Conservation (phyloP, 2,113 vertebrate species). For the Mirounga angustirostris region DNA sequence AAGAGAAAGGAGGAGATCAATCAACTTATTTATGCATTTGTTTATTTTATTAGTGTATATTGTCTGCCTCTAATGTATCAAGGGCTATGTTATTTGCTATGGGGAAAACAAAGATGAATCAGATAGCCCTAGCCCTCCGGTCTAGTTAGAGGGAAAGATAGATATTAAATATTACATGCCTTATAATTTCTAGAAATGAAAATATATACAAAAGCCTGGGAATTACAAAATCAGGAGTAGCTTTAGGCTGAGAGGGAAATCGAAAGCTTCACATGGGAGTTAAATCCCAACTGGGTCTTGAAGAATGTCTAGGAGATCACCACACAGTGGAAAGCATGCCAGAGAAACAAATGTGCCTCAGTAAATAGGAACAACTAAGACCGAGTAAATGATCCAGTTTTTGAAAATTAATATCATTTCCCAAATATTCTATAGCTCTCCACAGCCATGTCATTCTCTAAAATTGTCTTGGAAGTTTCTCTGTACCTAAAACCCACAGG, state of each 20-base stretch:
- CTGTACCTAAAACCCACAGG: background rate
- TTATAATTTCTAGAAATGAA: slow-evolving; percentile 12
- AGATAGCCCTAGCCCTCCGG: background rate
- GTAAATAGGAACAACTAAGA: background rate
- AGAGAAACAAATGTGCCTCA: background rate
- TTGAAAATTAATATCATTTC: slow-evolving; percentile 14
- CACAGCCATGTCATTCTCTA: background rate
- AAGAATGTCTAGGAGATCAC: background rate
- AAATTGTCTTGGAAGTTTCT: background rate
- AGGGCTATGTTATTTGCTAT: background rate
- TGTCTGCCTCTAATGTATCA: background rate
- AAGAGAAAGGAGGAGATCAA: background rate
- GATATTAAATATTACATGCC: slow-evolving; percentile 14
- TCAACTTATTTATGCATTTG: background rate
- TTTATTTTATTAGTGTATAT: background rate
- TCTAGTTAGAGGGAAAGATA: background rate
- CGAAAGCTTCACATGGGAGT: background rate
- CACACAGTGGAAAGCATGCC: background rate
- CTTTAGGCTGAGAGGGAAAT: background rate
- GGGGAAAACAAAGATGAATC: slow-evolving; percentile 46
- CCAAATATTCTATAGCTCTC: background rate
- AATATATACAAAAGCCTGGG: background rate
- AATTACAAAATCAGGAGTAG: background rate
- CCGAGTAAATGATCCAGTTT: background rate
- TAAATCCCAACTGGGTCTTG: background rate